Percentiles rank a stretch among this genome's conserved stretches.
phyloP scores from a whole-genome alignment of 1,140 invertebrate species.

The Ips nitidus region DNA sequence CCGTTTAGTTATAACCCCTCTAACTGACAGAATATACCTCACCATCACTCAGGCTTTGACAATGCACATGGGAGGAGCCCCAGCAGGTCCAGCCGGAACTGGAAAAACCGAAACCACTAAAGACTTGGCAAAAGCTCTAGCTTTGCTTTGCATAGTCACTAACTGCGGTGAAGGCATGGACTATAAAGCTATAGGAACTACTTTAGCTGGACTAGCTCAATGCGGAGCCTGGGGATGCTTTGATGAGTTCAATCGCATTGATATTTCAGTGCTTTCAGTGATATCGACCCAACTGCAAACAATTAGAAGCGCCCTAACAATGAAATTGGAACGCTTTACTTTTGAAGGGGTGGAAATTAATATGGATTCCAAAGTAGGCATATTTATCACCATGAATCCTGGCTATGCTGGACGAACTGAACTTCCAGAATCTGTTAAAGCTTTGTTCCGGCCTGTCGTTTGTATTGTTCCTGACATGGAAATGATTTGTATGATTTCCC shows the following conservation, averaged over 20 bases:
- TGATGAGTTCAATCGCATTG: conserved; percentile 91
- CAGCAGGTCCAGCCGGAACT: conserved; percentile 79
- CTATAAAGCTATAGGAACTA: conserved; percentile 82
- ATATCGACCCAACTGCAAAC: conserved; percentile 89
- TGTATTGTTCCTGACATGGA: conserved; percentile 88
- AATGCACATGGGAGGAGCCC: conserved; percentile 86
- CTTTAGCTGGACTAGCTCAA: conserved; percentile 70
- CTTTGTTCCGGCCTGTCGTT: conserved; percentile 85
- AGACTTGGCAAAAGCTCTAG: conserved; percentile 86
- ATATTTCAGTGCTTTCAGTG: conserved; percentile 86
- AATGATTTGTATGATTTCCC: conserved; percentile 86
- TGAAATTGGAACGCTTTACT: conserved; percentile 72
- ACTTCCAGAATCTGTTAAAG: conserved; percentile 88
- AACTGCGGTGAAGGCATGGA: conserved; percentile 94
- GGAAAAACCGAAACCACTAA: conserved; percentile 92
- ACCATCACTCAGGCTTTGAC: conserved; percentile 88
- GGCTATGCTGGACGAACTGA: conserved; percentile 88
- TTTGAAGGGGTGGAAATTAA: conserved; percentile 84
- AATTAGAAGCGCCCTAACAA: conserved; percentile 78
- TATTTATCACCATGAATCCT: conserved; percentile 94
- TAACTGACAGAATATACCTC: conserved; percentile 89
- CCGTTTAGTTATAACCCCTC: conserved; percentile 84
- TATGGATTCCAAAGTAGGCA: conserved; percentile 81
- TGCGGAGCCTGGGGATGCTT: conserved; percentile 89
- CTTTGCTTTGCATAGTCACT: conserved; percentile 83